Base-by-base conservation (phyloP, 2,113 vertebrate species). In the Indicator maculatus region DNA sequence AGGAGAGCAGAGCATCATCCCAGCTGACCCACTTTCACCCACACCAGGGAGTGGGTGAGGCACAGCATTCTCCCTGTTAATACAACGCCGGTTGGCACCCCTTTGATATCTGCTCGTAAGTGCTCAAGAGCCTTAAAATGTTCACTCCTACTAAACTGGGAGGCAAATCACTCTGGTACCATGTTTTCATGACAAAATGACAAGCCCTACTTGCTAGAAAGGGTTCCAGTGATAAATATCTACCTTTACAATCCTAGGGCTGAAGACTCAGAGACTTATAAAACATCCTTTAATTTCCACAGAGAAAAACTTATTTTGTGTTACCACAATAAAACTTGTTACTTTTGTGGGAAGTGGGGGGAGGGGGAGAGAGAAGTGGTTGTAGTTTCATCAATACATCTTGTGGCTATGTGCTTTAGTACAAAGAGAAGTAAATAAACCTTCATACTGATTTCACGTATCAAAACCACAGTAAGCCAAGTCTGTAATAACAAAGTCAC, bases 91-190 rank as follows among this genome's bases (percentile, higher is more conserved):
- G 28, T 0, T 55, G 17, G 66, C 26, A 63, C 13, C 52, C 30
- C n/a, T 47, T 77, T 16, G 11, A 2, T 28, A 83, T 11, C 50
- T 33, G 27, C 73, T 55, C 4, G 4, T 6, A 55, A 59, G 41
- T 52, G 56, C 79, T 84, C 20, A 26, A 69, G 55, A 76, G 47
- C 30, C 26, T 2, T 9, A 8, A 0, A 0, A 8, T 58, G 12
- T 45, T 77, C 47, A 45, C 17, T 31, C 44, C 56, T 58, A 52
- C 41, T 41, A 14, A 41, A 30, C 10, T 4, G 26, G 17, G 27
- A 83, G 50, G 33, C 13, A 61, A 70, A 39, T 0, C 65, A 24
- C 24, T 33, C 70, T 70, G n/a, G 15, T 20, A 36, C 16, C 31
- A 26, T 7, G 19, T 60, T 70, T 45, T 36, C 39, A 61, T 4